These are phyloP conservation scores for Emys orbicularis DNA, from an alignment of 2,797 vertebrate genomes.

Conservation along the genomic window DNA sequence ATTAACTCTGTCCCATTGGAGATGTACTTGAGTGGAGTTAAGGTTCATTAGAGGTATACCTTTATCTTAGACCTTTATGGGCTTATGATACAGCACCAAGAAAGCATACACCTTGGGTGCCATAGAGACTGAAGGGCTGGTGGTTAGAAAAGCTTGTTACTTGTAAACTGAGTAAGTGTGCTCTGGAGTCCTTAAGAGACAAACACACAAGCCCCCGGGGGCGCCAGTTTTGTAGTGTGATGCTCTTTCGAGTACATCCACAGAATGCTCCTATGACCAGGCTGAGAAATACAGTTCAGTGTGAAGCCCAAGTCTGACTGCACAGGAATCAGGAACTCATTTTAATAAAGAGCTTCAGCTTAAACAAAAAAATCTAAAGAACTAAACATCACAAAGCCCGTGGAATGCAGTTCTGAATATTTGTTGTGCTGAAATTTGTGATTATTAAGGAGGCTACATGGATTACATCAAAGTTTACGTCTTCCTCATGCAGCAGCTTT, in stretches of 20 bases:
- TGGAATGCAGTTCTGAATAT: neutral
- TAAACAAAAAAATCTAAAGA: neutral
- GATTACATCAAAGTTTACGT: neutral
- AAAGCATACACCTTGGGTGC: neutral
- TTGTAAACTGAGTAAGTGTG: rapidly evolving
- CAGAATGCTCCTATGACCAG: neutral
- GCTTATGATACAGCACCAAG: neutral
- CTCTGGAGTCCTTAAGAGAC: neutral
- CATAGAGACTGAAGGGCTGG: neutral
- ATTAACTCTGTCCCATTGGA: neutral
- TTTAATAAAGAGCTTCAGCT: neutral
- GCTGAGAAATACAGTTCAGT: neutral
- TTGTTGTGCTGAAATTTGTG: neutral
- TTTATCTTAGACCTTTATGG: neutral
- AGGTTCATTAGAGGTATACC: neutral
- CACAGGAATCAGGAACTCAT: neutral
- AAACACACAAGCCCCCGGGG: rapidly evolving
- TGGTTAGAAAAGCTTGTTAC: neutral
- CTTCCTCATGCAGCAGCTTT: neutral
- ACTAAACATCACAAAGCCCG: neutral
- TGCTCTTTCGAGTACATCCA: neutral
- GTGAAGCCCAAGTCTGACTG: neutral
- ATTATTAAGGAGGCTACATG: neutral
- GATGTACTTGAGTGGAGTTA: neutral
- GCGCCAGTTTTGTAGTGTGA: neutral